Evolutionary conservation across 2,888 invertebrate genomes (phyloP).

Genomic region (Pristionchus mayeri): DNA sequence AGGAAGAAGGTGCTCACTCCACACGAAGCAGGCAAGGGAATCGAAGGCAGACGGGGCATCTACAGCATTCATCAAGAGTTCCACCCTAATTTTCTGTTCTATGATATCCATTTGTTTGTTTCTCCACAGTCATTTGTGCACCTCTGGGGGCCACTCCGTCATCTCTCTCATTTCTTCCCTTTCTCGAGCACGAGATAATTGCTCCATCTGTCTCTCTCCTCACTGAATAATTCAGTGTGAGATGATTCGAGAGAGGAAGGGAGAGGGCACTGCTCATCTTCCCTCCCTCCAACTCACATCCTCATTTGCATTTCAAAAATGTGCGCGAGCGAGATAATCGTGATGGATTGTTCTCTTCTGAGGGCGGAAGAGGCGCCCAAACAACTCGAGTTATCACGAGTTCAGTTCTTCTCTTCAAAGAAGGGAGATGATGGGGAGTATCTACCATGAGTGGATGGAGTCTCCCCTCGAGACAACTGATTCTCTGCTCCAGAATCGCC

Average conservation of each 20-base stretch:
- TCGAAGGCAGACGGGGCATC: slow-evolving; percentile 25
- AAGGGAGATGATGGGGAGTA: too few species aligned
- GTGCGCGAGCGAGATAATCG: slow-evolving; percentile 1
- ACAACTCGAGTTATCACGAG: neutral
- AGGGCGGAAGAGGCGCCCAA: neutral
- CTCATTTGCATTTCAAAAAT: slow-evolving; percentile 42
- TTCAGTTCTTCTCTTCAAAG: neutral
- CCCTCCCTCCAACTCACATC: slow-evolving; percentile 1
- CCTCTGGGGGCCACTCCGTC: too few species aligned
- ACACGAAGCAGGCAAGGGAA: slow-evolving; percentile 6
- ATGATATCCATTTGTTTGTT: neutral
- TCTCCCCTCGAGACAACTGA: slow-evolving; percentile 39
- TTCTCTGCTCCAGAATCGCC: slow-evolving; percentile 48
- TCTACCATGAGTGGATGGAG: slow-evolving; percentile 34
- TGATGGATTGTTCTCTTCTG: slow-evolving; percentile 1
- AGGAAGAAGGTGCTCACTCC: slow-evolving; percentile 32
- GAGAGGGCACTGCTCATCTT: neutral
- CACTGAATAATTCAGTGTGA: slow-evolving; percentile 33
- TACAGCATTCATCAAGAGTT: too few species aligned
- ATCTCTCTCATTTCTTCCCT: neutral
- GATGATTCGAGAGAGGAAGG: slow-evolving; percentile 29
- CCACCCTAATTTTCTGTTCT: neutral
- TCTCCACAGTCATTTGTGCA: neutral
- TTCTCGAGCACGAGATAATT: slow-evolving; percentile 22
- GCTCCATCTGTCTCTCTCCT: slow-evolving; percentile 10